phyloP scores from a whole-genome alignment of 2,888 invertebrate genomes.

The Erebia palarica region DNA sequence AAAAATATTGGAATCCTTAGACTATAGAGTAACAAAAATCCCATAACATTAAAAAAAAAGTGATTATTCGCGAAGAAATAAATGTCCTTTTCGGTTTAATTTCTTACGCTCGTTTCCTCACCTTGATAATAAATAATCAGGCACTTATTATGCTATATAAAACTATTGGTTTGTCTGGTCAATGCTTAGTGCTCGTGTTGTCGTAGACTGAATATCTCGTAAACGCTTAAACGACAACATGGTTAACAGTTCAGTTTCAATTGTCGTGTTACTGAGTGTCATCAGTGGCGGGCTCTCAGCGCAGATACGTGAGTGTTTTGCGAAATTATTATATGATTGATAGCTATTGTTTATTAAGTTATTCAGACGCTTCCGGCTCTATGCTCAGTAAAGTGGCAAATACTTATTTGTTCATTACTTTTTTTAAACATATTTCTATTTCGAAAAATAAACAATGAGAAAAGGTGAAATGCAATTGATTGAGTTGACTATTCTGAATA shows the following conservation, averaged over 20 bases:
- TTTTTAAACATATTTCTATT: no score
- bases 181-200: slow-evolving; percentile 35
- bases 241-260: slow-evolving; percentile 42
- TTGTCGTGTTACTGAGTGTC: slow-evolving; percentile 51
- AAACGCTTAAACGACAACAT: slow-evolving; percentile 41
- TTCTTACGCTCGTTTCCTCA: slow-evolving; percentile 37
- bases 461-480: no score
- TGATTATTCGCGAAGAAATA: slow-evolving; percentile 20
- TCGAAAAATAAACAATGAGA: no score
- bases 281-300: slow-evolving; percentile 50
- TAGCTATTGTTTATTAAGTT: slow-evolving; percentile 15
- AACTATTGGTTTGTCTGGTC: slow-evolving; percentile 40
- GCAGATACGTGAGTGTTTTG: slow-evolving; percentile 53
- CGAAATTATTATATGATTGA: slow-evolving; percentile 13
- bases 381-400: no score
- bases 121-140: slow-evolving; percentile 45
- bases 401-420: no score
- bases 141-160: slow-evolving; percentile 47
- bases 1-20: background rate
- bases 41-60: slow-evolving; percentile 12
- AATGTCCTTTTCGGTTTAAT: slow-evolving; percentile 28
- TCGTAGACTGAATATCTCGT: slow-evolving; percentile 31
- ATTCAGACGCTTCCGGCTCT: slow-evolving; percentile 6
- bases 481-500: no score
- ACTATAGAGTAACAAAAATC: slow-evolving; percentile 4